A percentile compares a stretch with the other conserved stretches of the same genome.
Conservation (phyloP, 2,797 vertebrate species). For the Margarornis squamiger region DNA sequence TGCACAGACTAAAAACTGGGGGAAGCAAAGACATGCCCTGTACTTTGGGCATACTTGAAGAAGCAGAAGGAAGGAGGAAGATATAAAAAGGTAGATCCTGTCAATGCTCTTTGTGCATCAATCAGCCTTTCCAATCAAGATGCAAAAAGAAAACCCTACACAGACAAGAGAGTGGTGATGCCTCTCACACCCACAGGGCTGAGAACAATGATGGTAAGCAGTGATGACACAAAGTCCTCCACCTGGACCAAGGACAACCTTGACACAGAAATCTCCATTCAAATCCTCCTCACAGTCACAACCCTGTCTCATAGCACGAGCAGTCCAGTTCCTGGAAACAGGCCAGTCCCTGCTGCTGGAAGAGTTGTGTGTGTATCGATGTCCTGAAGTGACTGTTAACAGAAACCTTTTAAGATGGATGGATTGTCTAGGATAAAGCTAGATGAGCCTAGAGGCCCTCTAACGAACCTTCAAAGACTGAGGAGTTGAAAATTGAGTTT, state of each 20-base stretch:
- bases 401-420: neutral
- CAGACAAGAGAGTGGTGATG: neutral
- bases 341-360: neutral
- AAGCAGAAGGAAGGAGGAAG: neutral
- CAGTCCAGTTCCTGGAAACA: neutral
- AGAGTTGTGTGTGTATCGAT: fast-evolving
- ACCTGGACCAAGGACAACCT: neutral
- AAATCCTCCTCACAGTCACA: neutral
- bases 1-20: neutral
- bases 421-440: neutral
- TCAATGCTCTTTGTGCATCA: neutral
- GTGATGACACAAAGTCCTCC: neutral
- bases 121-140: neutral
- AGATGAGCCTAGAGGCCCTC: neutral
- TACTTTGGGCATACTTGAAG: neutral
- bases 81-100: neutral
- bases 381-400: neutral
- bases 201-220: neutral
- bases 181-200: neutral
- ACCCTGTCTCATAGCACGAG: neutral
- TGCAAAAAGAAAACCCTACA: neutral
- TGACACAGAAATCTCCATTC: neutral
- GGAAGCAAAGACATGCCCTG: neutral
- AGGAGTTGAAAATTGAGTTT: conserved; percentile 3
- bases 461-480: neutral